Conservation (phyloP, 1,140 invertebrate species). For the Cyclina sinensis region DNA sequence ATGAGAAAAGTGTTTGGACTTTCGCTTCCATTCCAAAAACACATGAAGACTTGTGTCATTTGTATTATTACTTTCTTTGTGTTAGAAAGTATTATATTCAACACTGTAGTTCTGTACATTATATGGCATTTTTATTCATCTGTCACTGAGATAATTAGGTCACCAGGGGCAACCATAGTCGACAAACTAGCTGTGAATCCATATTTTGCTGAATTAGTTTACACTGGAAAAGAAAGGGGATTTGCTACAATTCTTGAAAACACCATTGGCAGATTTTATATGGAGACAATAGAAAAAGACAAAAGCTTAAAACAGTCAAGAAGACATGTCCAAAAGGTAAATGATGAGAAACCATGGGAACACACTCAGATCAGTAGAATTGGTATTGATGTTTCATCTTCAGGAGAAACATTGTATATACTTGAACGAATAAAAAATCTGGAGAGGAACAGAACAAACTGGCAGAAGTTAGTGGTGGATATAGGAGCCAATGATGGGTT, state of each 20-base stretch:
- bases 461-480: constrained; percentile 77
- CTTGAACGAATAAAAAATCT: constrained; percentile 70
- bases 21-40: neutral
- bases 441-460: constrained; percentile 56
- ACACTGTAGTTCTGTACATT: neutral
- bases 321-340: neutral
- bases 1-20: constrained; percentile 11
- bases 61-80: constrained; percentile 27
- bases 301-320: neutral
- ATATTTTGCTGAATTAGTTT: constrained; percentile 33
- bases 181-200: constrained; percentile 13
- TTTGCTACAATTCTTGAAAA: constrained; percentile 71
- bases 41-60: neutral
- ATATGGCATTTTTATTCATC: constrained; percentile 8
- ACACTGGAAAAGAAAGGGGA: constrained; percentile 73
- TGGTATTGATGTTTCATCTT: constrained; percentile 79
- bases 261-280: constrained; percentile 72
- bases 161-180: constrained; percentile 5
- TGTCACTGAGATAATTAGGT: neutral
- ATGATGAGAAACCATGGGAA: neutral
- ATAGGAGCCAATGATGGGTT: constrained; percentile 84
- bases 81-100: constrained; percentile 40
- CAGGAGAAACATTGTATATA: constrained; percentile 77
- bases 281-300: constrained; percentile 70
- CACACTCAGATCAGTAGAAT: constrained; percentile 66